These are phyloP conservation scores for Tauraco erythrolophus DNA, from an alignment of 2,113 vertebrate species.

Conservation along the genomic window DNA sequence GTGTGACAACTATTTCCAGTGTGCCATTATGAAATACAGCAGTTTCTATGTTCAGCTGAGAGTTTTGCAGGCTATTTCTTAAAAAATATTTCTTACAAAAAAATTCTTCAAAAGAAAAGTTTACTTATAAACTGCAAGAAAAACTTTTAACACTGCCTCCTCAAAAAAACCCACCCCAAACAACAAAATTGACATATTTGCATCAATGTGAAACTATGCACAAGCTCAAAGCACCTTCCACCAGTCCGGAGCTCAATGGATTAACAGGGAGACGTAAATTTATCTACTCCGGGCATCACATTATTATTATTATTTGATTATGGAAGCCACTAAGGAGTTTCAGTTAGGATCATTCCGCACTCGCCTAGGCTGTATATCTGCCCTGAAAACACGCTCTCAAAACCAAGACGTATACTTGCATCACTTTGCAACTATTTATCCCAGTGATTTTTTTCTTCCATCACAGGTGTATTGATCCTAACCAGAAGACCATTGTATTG, in stretches of 20 bases:
- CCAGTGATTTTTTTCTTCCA: neutral
- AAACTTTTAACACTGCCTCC: neutral
- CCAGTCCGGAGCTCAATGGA: neutral
- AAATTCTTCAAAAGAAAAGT: rapidly evolving
- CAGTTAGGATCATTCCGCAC: neutral
- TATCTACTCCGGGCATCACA: neutral
- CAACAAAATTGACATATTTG: neutral
- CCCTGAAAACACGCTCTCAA: neutral
- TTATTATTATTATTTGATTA: neutral
- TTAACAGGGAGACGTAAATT: neutral
- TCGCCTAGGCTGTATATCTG: neutral
- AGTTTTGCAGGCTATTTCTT: neutral
- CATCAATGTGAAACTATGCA: neutral
- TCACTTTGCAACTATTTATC: neutral
- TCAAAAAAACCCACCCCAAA: rapidly evolving
- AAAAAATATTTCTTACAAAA: neutral
- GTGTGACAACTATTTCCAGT: neutral
- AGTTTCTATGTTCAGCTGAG: neutral
- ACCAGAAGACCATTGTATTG: neutral
- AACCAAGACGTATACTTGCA: neutral
- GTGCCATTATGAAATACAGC: neutral
- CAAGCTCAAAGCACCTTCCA: neutral
- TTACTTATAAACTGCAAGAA: neutral
- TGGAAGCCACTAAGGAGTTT: neutral
- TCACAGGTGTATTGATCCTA: too few relatives aligned